Evolutionary conservation across 2,797 vertebrate genomes (phyloP).

Genomic region (Phylloscopus collybita): DNA sequence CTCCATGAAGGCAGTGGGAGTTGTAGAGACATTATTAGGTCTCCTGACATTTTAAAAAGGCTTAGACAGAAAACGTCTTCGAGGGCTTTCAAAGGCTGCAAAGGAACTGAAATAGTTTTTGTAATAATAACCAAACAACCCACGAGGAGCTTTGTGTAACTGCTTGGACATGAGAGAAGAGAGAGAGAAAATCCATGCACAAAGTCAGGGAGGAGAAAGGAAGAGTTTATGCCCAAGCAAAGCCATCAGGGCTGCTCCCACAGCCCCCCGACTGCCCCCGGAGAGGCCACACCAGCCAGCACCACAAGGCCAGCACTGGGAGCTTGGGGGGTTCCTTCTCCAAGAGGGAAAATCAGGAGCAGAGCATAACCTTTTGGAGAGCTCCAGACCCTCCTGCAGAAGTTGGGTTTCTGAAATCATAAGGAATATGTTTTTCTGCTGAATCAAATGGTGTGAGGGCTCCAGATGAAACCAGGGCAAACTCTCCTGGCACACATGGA

Average conservation of each 20-base stretch:
- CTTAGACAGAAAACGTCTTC: neutral
- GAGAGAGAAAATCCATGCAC: neutral
- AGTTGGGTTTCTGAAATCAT: neutral
- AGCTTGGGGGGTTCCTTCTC: neutral
- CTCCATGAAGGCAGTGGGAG: conserved; percentile 15
- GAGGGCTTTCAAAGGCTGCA: neutral
- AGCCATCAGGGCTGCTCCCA: neutral
- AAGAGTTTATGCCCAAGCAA: neutral
- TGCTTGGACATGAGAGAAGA: neutral
- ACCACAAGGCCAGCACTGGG: neutral
- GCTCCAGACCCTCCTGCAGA: neutral
- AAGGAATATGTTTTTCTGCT: neutral
- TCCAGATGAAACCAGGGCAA: neutral
- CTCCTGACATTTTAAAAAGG: conserved; percentile 28
- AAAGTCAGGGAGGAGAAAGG: neutral
- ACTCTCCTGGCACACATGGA: neutral
- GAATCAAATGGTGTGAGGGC: fast-evolving
- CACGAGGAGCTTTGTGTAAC: neutral
- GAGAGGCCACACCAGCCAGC: neutral
- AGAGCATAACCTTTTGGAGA: neutral
- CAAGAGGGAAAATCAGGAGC: fast-evolving
- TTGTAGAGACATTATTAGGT: conserved; percentile 23
- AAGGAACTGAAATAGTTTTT: neutral
- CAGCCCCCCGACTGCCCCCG: neutral
- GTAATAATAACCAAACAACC: neutral